A percentile compares a stretch with the other conserved stretches of the same genome.
Conservation (phyloP, 2,113 vertebrate species). For the Phoenicopterus ruber region DNA sequence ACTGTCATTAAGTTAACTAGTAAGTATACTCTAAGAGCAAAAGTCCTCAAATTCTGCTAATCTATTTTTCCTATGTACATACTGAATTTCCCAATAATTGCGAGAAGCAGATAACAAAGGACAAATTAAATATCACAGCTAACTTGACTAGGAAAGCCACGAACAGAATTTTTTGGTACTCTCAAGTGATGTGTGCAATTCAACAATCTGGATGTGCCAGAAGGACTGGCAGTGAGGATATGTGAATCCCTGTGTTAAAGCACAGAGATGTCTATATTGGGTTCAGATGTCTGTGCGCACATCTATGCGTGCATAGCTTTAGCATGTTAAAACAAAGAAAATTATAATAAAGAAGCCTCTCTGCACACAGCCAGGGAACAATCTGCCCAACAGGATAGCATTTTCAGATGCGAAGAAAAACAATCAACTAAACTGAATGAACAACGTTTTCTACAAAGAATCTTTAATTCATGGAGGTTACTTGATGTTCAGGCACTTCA, state of each 20-base stretch:
- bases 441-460: background rate
- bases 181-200: background rate
- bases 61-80: background rate
- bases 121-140: background rate
- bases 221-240: background rate
- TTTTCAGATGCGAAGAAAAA: background rate
- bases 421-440: background rate
- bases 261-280: background rate
- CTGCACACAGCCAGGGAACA: background rate
- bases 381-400: background rate
- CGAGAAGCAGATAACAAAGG: background rate
- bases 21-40: background rate
- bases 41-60: background rate
- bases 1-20: background rate
- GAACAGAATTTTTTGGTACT: background rate
- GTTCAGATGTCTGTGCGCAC: background rate
- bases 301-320: accelerated
- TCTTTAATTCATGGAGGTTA: background rate
- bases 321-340: background rate
- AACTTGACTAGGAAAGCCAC: background rate
- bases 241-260: background rate
- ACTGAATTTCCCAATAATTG: background rate
- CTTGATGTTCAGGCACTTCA: background rate
- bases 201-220: background rate
- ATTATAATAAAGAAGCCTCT: background rate